Base-by-base conservation (phyloP, 37 sponge, comb jelly and placozoan genomes). In the Theonella swinhoei region DNA sequence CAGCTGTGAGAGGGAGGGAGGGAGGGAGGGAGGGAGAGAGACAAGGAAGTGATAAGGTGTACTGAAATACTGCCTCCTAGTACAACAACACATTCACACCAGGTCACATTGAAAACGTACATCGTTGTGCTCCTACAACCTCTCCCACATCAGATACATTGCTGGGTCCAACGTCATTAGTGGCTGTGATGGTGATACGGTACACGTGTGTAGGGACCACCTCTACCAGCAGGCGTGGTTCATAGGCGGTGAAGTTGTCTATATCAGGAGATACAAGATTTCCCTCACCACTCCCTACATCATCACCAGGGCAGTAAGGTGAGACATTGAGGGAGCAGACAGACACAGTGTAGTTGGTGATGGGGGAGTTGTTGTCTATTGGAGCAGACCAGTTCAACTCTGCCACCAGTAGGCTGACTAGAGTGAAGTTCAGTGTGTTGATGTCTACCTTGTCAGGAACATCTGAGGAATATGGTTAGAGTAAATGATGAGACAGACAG, bases 351-450 rank as follows among this genome's bases (percentile, higher is more conserved):
- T 82, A 82, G 39, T 31, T 38, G 29, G 72, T 72, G 82, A 82
- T 82, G 63, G 72, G 73, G 38, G 82, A 28, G 23, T 82, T 82
- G 70, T 85, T 85, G 68, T 41, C 38, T 3, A 0, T 34, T 7
- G 86, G 86, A 62, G 39, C 24, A 24, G 77, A 31, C 79, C 78
- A 85, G 31, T 39, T 54, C 60, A 85, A 17, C 3, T 2, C 20
- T 23, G 77, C 42, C 4, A 1, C 3, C 19, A 70, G 33, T 25
- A 85, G 61, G 35, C 42, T 19, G 1, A 78, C 8, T 0, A 36
- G 68, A 3, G 14, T 3, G 5, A 5, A 17, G 4, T 60, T 70
- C 24, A 85, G 24, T n/a, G 37, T 28, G 3, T 26, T 22, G 63
- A 22, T 32, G 78, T 68, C 77, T 33, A 85, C 64, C 3, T 22